Conservation (phyloP, 2,888 invertebrate genomes). For the Synanthedon formicaeformis region DNA sequence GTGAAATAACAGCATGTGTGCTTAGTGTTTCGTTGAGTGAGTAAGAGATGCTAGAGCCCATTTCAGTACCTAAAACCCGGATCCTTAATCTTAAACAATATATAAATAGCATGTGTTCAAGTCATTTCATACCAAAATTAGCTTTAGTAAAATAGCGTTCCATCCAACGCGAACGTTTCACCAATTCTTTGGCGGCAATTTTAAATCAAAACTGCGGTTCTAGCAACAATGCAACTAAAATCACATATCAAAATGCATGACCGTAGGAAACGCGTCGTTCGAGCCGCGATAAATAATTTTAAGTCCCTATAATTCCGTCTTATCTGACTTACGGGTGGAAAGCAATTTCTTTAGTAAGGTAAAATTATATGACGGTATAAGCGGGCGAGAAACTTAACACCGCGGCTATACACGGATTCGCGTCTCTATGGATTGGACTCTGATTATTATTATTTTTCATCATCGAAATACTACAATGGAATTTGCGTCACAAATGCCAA, state of each 20-base stretch:
- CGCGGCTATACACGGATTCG: background rate
- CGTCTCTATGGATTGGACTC: background rate
- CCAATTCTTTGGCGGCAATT: constrained; percentile 4
- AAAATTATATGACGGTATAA: constrained; percentile 9
- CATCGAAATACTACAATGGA: too few relatives aligned
- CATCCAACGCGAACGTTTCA: too few relatives aligned
- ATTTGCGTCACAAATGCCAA: too few relatives aligned
- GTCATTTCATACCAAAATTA: too few relatives aligned
- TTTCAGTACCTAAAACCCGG: too few relatives aligned
- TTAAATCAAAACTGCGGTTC: constrained; percentile 2
- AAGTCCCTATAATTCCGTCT: constrained; percentile 19
- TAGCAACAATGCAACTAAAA: constrained; percentile 1
- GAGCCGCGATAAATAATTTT: constrained; percentile 13
- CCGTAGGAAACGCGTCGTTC: constrained; percentile 5
- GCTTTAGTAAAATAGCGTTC: background rate
- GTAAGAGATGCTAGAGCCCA: too few relatives aligned
- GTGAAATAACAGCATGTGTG: too few relatives aligned
- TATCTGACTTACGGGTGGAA: constrained; percentile 16
- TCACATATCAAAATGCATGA: constrained; percentile 2
- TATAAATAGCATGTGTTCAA: too few relatives aligned
- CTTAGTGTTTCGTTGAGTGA: too few relatives aligned
- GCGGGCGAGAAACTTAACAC: constrained; percentile 12
- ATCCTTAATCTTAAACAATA: too few relatives aligned
- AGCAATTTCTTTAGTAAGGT: constrained; percentile 12
- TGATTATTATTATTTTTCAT: too few relatives aligned